Percentiles rank a stretch among this genome's conserved stretches.
These are phyloP conservation scores for Rallus limicola DNA, from an alignment of 2,113 vertebrate genomes.

Conservation along the genomic window DNA sequence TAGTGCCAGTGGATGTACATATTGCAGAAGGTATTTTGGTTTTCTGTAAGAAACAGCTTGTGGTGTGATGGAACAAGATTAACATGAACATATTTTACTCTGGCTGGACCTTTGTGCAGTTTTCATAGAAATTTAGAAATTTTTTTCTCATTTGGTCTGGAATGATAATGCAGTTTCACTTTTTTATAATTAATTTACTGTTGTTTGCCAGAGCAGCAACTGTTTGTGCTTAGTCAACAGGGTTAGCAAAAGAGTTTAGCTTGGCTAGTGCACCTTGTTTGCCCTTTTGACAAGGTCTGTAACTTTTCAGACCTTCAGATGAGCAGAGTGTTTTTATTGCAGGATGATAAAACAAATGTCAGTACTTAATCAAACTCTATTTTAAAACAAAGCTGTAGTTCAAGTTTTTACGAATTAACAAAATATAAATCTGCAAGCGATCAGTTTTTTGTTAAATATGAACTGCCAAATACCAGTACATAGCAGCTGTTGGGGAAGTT, in stretches of 20 bases:
- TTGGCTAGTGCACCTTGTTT: neutral
- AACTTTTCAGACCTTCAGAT: neutral
- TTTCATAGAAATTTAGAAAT: neutral
- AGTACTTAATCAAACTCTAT: neutral
- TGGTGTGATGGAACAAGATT: neutral
- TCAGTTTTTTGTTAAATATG: neutral
- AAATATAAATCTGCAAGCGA: neutral
- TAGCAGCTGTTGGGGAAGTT: constrained; percentile 9
- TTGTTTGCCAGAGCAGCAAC: neutral
- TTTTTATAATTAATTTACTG: neutral
- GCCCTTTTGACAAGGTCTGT: neutral
- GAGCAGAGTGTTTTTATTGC: neutral
- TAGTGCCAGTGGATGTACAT: neutral
- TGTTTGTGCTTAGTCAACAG: neutral
- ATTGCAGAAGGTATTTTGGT: neutral
- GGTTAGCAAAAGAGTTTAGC: neutral
- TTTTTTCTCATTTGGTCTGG: neutral
- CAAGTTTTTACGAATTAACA: neutral
- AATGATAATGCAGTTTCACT: neutral
- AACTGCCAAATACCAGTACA: neutral
- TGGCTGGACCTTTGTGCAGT: neutral
- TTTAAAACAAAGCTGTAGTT: neutral
- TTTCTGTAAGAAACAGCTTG: neutral
- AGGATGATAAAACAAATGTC: neutral
- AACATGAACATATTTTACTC: neutral